Base-by-base conservation (phyloP, 2,113 vertebrate genomes). In the Pollachius pollachius region DNA sequence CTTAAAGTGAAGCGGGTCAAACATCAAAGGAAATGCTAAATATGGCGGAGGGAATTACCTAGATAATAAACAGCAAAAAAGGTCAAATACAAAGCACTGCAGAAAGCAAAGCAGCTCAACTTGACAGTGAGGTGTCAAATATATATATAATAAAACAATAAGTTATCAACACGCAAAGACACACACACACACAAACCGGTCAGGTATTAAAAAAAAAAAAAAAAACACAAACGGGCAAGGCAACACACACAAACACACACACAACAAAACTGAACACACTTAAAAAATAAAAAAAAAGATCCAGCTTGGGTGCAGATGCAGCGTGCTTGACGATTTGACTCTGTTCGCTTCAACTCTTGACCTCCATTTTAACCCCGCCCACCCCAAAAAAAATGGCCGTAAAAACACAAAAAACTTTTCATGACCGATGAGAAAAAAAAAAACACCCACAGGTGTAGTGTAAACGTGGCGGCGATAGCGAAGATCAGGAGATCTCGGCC, bases 401-500 rank as follows among this genome's bases (percentile, higher is more conserved):
- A 2, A 85, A 71, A 75, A 65, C 71, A 87, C 83, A 83, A 89
- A 89, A 88, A 91, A 92, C 88, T 87, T 86, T 84, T 66, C 75
- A 81, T 17, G 13, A 87, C 84, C 82, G 87, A 89, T 88, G 91
- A 92, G 89, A 69, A 72, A 72, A 15, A 77, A 81, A 84, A 70
- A 73, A 76, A 3, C 0, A 13, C n/a, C n/a, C 15, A n/a, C 9
- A 7, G 74, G 64, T 71, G 72, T 83, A 77, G 76, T 74, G 83
- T 85, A 69, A 75, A 82, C 71, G 76, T 74, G 83, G 83, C 68
- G 74, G 81, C 70, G 76, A 73, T 23, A 1, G 23, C n/a, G 41
- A 80, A 75, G 78, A 91, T 70, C 88, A 93, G 3, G 92, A 89
- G 72, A 92, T 92, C 79, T 92, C 91, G 17, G 92, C 87, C 68